Evolutionary conservation across 2,113 vertebrate genomes (phyloP), one percentile per base, ranked within the genome.

Genomic region (Monopterus albus): DNA sequence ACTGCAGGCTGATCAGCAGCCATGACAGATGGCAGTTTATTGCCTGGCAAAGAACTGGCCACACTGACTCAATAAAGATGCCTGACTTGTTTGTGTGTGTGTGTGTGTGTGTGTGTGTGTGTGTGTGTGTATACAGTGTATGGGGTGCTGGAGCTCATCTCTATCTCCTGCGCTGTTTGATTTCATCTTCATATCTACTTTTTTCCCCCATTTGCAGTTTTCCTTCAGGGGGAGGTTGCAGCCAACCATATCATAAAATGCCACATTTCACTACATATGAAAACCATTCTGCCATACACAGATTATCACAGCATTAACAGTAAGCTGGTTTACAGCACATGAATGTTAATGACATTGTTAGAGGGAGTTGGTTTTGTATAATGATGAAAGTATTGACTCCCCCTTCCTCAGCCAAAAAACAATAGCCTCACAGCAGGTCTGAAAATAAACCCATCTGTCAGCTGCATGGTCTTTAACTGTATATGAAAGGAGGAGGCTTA

Each of bases 11-110:
- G 29, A 50, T 78, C 61, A 49, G 70, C 40, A 4, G 39, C 45
- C 40, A 17, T 40, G 62, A 35, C 82, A 82, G 75, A 80, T 75
- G 72, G 59, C 62, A 51, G 31, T 55, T 67, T 56, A 75, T 43
- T 33, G 60, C 18, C 42, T 66, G 62, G 23, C 50, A 79, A 31
- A n/a, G 33, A 35, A 40, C 13, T 5, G 39, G 31, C 55, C 75
- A 50, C 49, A 50, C 46, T 14, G 59, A 71, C 64, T 59, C 39
- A 28, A 58, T 75, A 56, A 67, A 77, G 42, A 67, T 49, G 46
- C 49, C 53, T 52, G 9, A 39, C 20, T 60, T 66, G 58, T 70
- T 18, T 63, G 59, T 64, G 13, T 79, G 52, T 51, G 17, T 43
- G 26, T 50, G n/a, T 28, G 50, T 40, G 53, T 39, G 21, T 50